A percentile compares a stretch with the other conserved stretches of the same genome.
Evolutionary conservation across 2,113 vertebrate species (phyloP).

Genomic region (Scophthalmus maximus): DNA sequence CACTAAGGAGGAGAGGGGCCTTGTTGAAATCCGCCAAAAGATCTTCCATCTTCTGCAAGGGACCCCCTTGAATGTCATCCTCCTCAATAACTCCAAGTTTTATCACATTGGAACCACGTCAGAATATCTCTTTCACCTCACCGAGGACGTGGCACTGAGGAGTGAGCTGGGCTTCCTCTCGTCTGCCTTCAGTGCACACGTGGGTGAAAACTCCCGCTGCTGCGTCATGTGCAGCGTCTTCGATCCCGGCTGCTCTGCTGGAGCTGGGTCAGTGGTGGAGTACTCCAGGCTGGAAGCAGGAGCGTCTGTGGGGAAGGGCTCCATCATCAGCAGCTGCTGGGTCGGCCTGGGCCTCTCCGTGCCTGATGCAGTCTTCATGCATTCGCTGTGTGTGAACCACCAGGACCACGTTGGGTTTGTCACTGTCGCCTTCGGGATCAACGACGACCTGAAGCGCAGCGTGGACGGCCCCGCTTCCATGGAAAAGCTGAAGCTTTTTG

Average conservation of each 20-base stretch:
- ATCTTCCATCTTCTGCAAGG: constrained; percentile 88
- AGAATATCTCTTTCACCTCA: constrained; percentile 91
- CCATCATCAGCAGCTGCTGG: constrained; percentile 87
- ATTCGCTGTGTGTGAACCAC: constrained; percentile 84
- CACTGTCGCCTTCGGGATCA: constrained; percentile 85
- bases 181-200: constrained; percentile 81
- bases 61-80: constrained; percentile 86
- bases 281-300: constrained; percentile 85
- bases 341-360: constrained; percentile 74
- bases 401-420: constrained; percentile 73
- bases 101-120: constrained; percentile 92
- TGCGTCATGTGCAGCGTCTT: constrained; percentile 89
- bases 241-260: constrained; percentile 76
- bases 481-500: constrained; percentile 80
- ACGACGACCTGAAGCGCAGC: constrained; percentile 86
- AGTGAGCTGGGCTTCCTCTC: constrained; percentile 85
- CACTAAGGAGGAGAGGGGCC: constrained; percentile 72
- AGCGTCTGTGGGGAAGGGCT: constrained; percentile 81
- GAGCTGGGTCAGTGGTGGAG: constrained; percentile 86
- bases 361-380: constrained; percentile 85
- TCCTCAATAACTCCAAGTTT: constrained; percentile 93
- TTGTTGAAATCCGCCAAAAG: constrained; percentile 83
- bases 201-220: constrained; percentile 52
- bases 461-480: constrained; percentile 74
- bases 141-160: constrained; percentile 81